Evolutionary conservation across 2,797 vertebrate genomes (phyloP).

Genomic region (Varecia variegata): DNA sequence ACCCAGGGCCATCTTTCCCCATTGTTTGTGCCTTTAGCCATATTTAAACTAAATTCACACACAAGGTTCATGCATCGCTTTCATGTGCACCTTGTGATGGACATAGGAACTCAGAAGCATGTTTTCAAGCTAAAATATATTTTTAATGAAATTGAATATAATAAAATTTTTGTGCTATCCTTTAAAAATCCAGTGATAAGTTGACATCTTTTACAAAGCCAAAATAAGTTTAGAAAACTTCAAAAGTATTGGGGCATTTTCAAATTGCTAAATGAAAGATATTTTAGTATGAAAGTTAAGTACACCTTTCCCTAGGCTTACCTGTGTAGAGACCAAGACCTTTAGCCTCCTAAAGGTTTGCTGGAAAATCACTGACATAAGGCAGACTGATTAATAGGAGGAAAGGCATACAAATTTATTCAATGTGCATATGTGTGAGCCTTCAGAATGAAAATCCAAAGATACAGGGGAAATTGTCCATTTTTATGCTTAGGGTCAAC

Average conservation of each 20-base stretch:
- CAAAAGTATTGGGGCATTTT: not conserved
- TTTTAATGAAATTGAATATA: not conserved
- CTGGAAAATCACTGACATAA: not conserved
- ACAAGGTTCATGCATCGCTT: not conserved
- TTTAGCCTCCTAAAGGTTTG: not conserved
- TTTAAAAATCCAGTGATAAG: not conserved
- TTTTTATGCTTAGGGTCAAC: not conserved
- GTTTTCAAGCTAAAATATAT: not conserved
- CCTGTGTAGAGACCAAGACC: not conserved
- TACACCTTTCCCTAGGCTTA: not conserved
- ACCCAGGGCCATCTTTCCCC: fast-evolving
- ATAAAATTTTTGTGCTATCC: not conserved
- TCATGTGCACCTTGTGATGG: fast-evolving
- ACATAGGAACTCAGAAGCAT: not conserved
- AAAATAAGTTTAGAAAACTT: not conserved
- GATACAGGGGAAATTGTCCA: not conserved
- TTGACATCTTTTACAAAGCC: not conserved
- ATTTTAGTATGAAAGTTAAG: not conserved
- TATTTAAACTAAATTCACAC: not conserved
- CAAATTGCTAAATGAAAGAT: not conserved
- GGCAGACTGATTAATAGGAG: not conserved
- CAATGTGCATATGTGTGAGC: not conserved
- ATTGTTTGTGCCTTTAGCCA: fast-evolving
- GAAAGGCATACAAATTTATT: not conserved
- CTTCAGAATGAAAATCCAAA: not conserved